These are phyloP conservation scores for Pleuronectes platessa DNA, from an alignment of 2,113 vertebrate genomes.

Conservation along the genomic window DNA sequence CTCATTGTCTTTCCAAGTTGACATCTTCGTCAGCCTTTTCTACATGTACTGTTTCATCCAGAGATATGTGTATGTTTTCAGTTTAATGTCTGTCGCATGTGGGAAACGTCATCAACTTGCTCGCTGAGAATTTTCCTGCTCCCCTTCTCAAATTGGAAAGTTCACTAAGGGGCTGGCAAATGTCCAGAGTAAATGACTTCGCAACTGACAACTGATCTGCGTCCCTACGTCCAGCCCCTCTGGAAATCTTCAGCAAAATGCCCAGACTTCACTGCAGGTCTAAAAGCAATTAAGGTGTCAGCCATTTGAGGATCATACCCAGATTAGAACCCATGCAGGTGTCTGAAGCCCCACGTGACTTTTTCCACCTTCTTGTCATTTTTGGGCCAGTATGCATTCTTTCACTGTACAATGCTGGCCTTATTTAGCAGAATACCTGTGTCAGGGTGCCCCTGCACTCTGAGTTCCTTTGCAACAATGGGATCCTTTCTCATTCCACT, in stretches of 20 bases:
- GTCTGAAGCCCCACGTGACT: slow-evolving; percentile 41
- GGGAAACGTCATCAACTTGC: no score
- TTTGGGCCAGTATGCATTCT: slow-evolving; percentile 46
- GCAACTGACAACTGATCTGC: no score
- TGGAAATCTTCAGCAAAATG: no score
- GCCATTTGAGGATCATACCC: slow-evolving; percentile 13
- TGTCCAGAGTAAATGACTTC: no score
- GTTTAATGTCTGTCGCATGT: no score
- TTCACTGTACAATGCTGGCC: slow-evolving; percentile 73
- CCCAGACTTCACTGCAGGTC: background rate
- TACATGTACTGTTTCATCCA: background rate
- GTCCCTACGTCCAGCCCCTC: background rate
- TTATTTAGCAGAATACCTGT: slow-evolving; percentile 84
- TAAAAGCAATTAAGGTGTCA: slow-evolving; percentile 2
- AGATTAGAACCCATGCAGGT: slow-evolving; percentile 66
- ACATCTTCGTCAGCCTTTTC: background rate
- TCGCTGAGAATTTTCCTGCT: no score
- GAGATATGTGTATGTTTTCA: no score
- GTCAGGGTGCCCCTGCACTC: slow-evolving; percentile 74
- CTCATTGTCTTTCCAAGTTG: background rate
- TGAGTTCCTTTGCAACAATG: slow-evolving; percentile 77
- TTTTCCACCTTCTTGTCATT: slow-evolving; percentile 27
- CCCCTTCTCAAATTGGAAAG: no score
- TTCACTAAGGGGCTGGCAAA: no score
- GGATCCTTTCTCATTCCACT: slow-evolving; percentile 75